These are phyloP conservation scores for Melopsittacus undulatus DNA, from an alignment of 2,797 vertebrate species.

Conservation along the genomic window DNA sequence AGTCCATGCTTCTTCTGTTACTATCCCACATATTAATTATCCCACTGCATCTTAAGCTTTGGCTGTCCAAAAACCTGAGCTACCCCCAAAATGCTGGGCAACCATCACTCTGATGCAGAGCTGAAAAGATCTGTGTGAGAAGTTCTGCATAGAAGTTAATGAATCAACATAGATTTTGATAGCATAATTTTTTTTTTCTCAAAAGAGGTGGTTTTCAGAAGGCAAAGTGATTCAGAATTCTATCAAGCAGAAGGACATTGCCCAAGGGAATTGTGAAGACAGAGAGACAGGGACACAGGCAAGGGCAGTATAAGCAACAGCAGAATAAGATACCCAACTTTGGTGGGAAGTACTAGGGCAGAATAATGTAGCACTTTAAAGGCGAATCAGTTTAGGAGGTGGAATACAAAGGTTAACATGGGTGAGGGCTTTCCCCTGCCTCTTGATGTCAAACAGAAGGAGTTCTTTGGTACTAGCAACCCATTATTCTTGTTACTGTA, in stretches of 20 bases:
- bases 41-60: not conserved
- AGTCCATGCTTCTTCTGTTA: not conserved
- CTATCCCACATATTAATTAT: not conserved
- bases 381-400: not conserved
- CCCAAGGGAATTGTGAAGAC: rapidly evolving
- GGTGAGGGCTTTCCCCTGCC: not conserved
- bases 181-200: not conserved
- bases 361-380: not conserved
- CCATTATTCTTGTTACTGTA: not conserved
- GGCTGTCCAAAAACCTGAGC: not conserved
- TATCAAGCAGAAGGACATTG: not conserved
- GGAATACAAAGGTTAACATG: not conserved
- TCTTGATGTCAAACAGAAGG: not conserved
- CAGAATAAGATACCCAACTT: not conserved
- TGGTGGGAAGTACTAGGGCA: not conserved
- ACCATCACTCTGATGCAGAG: not conserved
- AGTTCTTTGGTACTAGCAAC: not conserved
- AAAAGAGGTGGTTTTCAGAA: not conserved
- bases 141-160: not conserved
- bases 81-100: not conserved
- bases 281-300: not conserved
- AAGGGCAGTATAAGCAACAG: not conserved
- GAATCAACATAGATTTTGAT: not conserved
- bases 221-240: not conserved
- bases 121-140: not conserved